Percentiles rank a stretch among this genome's conserved stretches.
Evolutionary conservation across 2,888 invertebrate genomes (phyloP).

Genomic region (Pachymerium ferrugineum): DNA sequence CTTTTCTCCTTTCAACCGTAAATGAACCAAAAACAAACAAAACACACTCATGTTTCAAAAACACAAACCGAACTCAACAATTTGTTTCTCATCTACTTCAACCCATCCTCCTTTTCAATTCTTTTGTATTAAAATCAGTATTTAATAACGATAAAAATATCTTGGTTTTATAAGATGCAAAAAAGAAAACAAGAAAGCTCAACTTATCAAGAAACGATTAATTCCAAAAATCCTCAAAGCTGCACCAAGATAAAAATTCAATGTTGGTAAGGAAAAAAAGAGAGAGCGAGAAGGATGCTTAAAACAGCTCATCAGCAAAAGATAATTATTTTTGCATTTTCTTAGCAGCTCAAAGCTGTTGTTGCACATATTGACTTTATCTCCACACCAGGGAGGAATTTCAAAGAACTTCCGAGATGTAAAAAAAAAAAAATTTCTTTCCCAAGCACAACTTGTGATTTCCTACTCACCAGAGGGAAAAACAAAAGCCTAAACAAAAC

Average conservation of each 20-base stretch:
- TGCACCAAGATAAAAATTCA: constrained; percentile 9
- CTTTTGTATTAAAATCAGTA: not conserved
- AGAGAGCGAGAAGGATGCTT: not conserved
- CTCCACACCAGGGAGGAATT: constrained; percentile 15
- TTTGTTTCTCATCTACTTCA: not conserved
- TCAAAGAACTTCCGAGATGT: constrained; percentile 21
- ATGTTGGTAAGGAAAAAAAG: not conserved
- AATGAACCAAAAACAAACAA: constrained; percentile 21
- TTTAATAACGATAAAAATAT: not conserved
- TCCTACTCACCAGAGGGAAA: not conserved
- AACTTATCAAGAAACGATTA: constrained; percentile 18
- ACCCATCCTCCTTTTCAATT: not conserved
- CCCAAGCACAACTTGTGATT: too few species aligned
- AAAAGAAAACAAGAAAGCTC: not conserved
- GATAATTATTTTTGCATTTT: constrained; percentile 18
- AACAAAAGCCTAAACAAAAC: not conserved
- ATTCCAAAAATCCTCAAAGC: not conserved
- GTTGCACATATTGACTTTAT: constrained; percentile 21
- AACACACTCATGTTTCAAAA: constrained; percentile 11
- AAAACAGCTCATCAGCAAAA: constrained; percentile 21
- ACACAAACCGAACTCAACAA: not conserved
- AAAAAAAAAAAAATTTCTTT: not conserved
- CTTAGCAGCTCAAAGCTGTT: constrained; percentile 10
- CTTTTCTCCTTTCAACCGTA: constrained; percentile 17
- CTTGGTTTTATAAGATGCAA: not conserved